phyloP scores from a whole-genome alignment of 1,140 invertebrate genomes.

The Aphaenogaster floridana region DNA sequence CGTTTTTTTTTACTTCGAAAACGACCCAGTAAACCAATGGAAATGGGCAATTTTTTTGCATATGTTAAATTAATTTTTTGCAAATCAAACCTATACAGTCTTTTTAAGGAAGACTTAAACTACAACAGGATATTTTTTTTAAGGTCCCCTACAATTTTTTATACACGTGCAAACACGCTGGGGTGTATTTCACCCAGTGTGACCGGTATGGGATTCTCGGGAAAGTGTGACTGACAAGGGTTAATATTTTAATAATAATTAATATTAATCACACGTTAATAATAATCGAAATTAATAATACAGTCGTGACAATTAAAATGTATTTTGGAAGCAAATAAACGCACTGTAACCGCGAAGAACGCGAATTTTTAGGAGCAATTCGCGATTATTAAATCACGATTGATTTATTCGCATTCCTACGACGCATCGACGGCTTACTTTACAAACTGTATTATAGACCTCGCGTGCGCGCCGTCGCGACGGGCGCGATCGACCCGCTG shows the following conservation, averaged over 20 bases:
- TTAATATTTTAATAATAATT: background rate
- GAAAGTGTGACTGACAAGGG: no score
- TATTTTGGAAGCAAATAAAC: background rate
- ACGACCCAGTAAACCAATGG: no score
- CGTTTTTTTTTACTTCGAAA: no score
- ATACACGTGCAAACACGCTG: no score
- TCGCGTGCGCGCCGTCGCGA: conserved; percentile 33
- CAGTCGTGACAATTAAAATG: conserved; percentile 8
- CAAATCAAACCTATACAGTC: no score
- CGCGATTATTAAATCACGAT: conserved; percentile 11
- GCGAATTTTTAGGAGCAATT: background rate
- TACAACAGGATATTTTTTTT: no score
- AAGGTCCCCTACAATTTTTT: no score
- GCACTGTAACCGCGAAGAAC: background rate
- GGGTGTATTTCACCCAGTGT: no score
- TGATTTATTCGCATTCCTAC: background rate
- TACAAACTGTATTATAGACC: background rate
- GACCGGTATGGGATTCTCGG: no score
- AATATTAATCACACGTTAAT: background rate
- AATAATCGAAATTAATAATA: conserved; percentile 20
- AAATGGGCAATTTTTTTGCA: no score
- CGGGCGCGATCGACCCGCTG: background rate
- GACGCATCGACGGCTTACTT: background rate
- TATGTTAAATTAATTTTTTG: no score
- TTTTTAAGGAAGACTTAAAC: no score